Base-by-base conservation (phyloP, 2,113 vertebrate species). In the Syrmaticus mikado region DNA sequence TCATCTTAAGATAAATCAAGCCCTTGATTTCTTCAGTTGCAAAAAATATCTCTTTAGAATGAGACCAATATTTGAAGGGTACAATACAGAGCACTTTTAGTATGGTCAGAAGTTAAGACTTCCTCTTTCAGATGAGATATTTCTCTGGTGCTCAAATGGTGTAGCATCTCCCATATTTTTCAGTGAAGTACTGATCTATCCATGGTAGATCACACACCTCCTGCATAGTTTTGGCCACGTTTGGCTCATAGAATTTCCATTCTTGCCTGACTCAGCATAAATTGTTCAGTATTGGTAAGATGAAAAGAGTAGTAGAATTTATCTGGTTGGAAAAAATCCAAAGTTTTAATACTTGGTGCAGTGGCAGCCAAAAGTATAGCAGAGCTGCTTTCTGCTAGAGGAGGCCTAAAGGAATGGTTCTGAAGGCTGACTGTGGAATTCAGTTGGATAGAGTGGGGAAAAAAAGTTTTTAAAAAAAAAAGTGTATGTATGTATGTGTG, bases 241-340 rank as follows among this genome's bases (percentile, higher is more conserved):
- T 43, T 83, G 64, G 46, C 68, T 85, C 34, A 34, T 17, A 58
- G 65, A 76, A 10, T 76, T 95, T 91, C 50, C 87, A 20, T 68
- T 93, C 45, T 79, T 88, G 46, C 38, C 32, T 91, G 65, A 57
- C 34, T 92, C n/a, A 81, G 32, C 52, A 28, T 91, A 74, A 67
- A 43, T 77, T 89, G n/a, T 67, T 91, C 0, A 0, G n/a, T 73
- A 18, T 17, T 72, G 60, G 10, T 82, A 62, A 74, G 41, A 34
- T 52, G 67, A 27, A 77, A 83, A 91, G 46, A 85, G 80, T 55
- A 87, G 57, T 36, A 80, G 72, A 83, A 67, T 71, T 76, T 92
- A 85, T 91, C 79, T 77, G 57, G 16, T 71, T 95, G 79, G n/a
- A 83, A 90, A 89, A 67, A 92, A n/a, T 22, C 40, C 58, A 67